These are phyloP conservation scores for Apamea monoglypha DNA, from an alignment of 2,888 invertebrate genomes.

Conservation along the genomic window DNA sequence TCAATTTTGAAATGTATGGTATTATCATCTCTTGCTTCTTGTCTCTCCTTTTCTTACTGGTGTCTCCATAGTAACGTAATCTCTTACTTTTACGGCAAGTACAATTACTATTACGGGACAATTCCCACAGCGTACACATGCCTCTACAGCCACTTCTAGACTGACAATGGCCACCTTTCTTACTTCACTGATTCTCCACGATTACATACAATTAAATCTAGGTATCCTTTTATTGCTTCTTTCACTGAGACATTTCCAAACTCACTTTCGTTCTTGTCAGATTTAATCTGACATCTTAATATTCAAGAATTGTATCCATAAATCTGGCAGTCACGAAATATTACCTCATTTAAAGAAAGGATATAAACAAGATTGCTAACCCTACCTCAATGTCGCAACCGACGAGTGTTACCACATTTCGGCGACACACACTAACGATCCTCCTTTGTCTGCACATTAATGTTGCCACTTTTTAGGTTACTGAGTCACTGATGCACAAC, in stretches of 20 bases:
- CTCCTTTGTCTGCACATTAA: slow-evolving; percentile 64
- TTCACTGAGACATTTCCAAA: background rate
- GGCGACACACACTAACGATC: slow-evolving; percentile 63
- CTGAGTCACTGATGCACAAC: slow-evolving; percentile 59
- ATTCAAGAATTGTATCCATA: background rate
- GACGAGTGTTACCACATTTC: slow-evolving; percentile 53
- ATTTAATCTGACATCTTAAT: background rate
- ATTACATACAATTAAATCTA: background rate
- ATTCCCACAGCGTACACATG: no score
- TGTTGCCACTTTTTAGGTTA: slow-evolving; percentile 57
- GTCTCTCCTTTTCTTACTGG: background rate
- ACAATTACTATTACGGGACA: background rate
- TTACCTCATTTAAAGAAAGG: slow-evolving; percentile 21
- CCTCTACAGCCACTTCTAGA: background rate
- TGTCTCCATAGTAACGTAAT: background rate
- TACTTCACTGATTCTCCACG: background rate
- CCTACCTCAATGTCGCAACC: slow-evolving; percentile 55
- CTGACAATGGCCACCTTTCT: background rate
- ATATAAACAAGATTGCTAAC: slow-evolving; percentile 27
- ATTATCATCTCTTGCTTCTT: background rate
- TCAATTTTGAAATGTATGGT: background rate
- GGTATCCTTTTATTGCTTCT: background rate
- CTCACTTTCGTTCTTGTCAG: background rate
- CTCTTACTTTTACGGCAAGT: background rate
- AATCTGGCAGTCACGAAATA: slow-evolving; percentile 18